phyloP scores from a whole-genome alignment of 35 echinoderm and acorn worm species.

The Ophiothrix spiculata region DNA sequence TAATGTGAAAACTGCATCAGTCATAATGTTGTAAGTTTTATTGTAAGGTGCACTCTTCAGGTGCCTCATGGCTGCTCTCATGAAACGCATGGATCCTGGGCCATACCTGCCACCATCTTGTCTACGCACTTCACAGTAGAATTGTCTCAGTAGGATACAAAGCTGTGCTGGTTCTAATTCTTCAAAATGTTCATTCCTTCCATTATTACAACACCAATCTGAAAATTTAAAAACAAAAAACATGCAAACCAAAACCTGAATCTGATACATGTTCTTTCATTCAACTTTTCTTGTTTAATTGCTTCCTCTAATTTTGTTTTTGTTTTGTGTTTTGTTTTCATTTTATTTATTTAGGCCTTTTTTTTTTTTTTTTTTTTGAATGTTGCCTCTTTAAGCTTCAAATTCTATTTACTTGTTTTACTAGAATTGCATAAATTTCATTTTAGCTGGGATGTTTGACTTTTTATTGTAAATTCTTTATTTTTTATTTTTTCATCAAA shows the following conservation, averaged over 20 bases:
- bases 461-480: no score
- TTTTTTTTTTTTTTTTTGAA: background rate
- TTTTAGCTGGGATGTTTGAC: no score
- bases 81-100: background rate
- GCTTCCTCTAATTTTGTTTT: background rate
- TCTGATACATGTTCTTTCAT: background rate
- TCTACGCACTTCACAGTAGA: background rate
- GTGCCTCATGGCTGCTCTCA: background rate
- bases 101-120: background rate
- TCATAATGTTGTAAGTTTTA: background rate
- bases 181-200: background rate
- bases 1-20: background rate
- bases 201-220: background rate
- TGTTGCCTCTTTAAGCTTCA: background rate
- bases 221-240: background rate
- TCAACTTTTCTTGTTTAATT: background rate
- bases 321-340: background rate
- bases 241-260: background rate
- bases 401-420: no score
- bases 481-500: no score
- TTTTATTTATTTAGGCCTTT: background rate
- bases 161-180: background rate
- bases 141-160: background rate
- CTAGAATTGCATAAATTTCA: no score
- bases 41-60: background rate